phyloP scores from a whole-genome alignment of 2,797 vertebrate species.

The Myoxocephalus aenaeus region DNA sequence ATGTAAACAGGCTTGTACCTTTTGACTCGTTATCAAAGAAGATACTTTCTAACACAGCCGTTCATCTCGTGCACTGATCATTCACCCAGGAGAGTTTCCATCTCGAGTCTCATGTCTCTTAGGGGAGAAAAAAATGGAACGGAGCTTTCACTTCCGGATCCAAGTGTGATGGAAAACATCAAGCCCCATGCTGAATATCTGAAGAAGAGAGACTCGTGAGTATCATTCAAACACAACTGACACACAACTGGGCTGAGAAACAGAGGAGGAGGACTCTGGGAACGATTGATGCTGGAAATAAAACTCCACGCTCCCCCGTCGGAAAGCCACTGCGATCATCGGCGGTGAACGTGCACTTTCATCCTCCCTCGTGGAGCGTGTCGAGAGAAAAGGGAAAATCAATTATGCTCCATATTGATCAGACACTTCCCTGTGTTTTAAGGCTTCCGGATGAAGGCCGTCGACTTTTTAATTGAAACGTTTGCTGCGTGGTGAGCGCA shows the following conservation, averaged over 20 bases:
- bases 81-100: background rate
- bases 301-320: background rate
- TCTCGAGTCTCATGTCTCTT: background rate
- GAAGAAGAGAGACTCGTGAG: background rate
- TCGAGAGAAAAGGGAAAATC: slow-evolving; percentile 18
- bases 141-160: background rate
- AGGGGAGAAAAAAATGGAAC: background rate
- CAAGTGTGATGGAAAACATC: background rate
- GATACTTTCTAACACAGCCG: background rate
- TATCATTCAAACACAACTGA: slow-evolving; percentile 4
- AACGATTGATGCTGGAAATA: slow-evolving; percentile 1
- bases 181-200: background rate
- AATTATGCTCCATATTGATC: slow-evolving; percentile 50
- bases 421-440: slow-evolving; percentile 27
- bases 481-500: slow-evolving; percentile 16
- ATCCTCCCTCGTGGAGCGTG: background rate
- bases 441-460: slow-evolving; percentile 24
- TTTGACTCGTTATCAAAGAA: background rate
- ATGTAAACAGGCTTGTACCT: background rate
- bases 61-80: background rate
- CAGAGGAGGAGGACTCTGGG: background rate
- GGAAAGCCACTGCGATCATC: background rate
- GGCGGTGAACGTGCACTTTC: background rate
- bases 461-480: slow-evolving; percentile 54
- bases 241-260: background rate